Conservation (phyloP, 2,113 vertebrate genomes). For the Percopsis transmontana region DNA sequence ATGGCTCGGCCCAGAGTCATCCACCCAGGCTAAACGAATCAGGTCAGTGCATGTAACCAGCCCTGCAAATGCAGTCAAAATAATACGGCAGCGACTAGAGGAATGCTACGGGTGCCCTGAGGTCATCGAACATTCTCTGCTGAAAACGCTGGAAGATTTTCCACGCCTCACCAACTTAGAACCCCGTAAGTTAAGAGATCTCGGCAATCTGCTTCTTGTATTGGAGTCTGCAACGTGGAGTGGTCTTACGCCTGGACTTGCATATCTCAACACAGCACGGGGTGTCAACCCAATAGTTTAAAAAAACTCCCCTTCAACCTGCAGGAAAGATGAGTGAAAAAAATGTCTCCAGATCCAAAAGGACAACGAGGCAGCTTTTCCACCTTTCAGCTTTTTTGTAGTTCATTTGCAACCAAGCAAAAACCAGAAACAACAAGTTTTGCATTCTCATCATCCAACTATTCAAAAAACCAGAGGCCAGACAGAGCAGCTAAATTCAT, state of each 20-base stretch:
- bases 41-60: conserved; percentile 7
- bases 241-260: conserved; percentile 3
- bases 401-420: conserved; percentile 9
- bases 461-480: too few relatives aligned
- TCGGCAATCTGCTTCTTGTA: not conserved
- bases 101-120: not conserved
- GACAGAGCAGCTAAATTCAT: too few relatives aligned
- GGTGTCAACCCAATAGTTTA: conserved; percentile 10
- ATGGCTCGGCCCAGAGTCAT: conserved; percentile 17
- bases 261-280: conserved; percentile 11
- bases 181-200: not conserved
- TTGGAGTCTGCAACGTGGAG: not conserved
- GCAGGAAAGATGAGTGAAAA: conserved; percentile 15
- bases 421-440: not conserved
- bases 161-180: not conserved
- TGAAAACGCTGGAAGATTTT: not conserved
- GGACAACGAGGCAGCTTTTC: not conserved
- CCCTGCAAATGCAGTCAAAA: not conserved
- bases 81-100: not conserved
- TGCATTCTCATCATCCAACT: too few relatives aligned
- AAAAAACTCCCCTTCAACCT: conserved; percentile 15
- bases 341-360: not conserved
- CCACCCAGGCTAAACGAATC: conserved; percentile 1
- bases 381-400: not conserved
- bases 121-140: not conserved